These are phyloP conservation scores for Pangasius macronema DNA, from an alignment of 2,797 vertebrate species.

Conservation along the genomic window DNA sequence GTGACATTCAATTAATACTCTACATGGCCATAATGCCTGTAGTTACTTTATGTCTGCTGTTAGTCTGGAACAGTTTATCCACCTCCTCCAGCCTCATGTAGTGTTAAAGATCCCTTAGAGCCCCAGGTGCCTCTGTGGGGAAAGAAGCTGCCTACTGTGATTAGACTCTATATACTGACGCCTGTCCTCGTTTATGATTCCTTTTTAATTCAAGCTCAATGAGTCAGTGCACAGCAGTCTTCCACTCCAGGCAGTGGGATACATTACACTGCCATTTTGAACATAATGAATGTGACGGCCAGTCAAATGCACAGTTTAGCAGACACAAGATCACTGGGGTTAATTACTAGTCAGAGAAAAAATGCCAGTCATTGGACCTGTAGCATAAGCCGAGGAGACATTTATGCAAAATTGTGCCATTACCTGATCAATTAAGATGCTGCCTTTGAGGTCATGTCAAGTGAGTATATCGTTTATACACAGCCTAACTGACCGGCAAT, in stretches of 20 bases:
- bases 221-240: conserved; percentile 26
- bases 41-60: conserved; percentile 12
- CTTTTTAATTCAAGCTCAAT: conserved; percentile 34
- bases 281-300: conserved; percentile 47
- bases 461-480: conserved; percentile 38
- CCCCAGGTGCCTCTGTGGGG: neutral
- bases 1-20: neutral
- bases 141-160: conserved; percentile 23
- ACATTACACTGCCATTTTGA: conserved; percentile 50
- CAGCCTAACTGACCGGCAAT: conserved; percentile 10
- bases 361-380: conserved; percentile 54
- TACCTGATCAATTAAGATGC: conserved; percentile 49
- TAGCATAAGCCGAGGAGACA: conserved; percentile 45
- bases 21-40: conserved; percentile 1
- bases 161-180: conserved; percentile 30
- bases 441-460: conserved; percentile 46
- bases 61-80: conserved; percentile 9
- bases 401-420: conserved; percentile 54
- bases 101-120: conserved; percentile 30
- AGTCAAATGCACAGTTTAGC: conserved; percentile 57
- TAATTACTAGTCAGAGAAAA: conserved; percentile 59
- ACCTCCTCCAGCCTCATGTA: conserved; percentile 21
- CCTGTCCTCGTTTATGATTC: conserved; percentile 33
- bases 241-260: conserved; percentile 49
- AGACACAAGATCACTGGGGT: conserved; percentile 48